Base-by-base conservation (phyloP, 2,113 vertebrate genomes). In the Antennarius striatus region DNA sequence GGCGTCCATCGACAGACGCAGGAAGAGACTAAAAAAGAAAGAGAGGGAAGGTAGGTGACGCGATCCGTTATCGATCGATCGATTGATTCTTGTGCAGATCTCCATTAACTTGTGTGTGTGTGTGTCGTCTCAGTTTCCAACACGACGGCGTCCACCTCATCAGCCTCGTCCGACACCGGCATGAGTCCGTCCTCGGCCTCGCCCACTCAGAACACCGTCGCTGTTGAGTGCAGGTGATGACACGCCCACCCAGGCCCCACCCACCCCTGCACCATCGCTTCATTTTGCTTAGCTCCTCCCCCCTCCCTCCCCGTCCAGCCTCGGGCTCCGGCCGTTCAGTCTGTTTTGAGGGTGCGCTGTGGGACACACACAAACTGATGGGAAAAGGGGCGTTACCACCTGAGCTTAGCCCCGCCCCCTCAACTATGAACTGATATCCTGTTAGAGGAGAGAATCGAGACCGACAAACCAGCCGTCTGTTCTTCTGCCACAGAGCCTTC, bases 141-240 rank as follows among this genome's bases (percentile, higher is more conserved):
- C 51, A 90, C 95, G 22, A 96, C 96, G 76, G 95, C 95, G 8
- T 98, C 96, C 68, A 98, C 96, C 81, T 98, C 98, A 2, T 98
- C 98, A 6, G 96, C 94, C 47, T 99, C 98, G 0, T 99, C 98
- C 0, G 98, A 99, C 91, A 96, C 96, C 1, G 96, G 94, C 30
- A 97, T 98, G 96, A 98, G 96, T 74, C 98, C 96, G 0, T 97
- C 97, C 0, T 96, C 97, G 0, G 95, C 97, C 16, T 99, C 98
- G 67, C 98, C 98, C 68, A 91, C 96, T 39, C 98, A 98, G 87
- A 98, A 95, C 42, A 95, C 95, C 43, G 95, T 99, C 48, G 96
- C 96, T 29, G 95, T 99, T 36, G 98, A 99, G 77, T 99, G 97
- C 94, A 99, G 98, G 98, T 99, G 97, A 99, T 99, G 90, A 89